Conservation (phyloP, 2,113 vertebrate species). For the Tinamus guttatus region DNA sequence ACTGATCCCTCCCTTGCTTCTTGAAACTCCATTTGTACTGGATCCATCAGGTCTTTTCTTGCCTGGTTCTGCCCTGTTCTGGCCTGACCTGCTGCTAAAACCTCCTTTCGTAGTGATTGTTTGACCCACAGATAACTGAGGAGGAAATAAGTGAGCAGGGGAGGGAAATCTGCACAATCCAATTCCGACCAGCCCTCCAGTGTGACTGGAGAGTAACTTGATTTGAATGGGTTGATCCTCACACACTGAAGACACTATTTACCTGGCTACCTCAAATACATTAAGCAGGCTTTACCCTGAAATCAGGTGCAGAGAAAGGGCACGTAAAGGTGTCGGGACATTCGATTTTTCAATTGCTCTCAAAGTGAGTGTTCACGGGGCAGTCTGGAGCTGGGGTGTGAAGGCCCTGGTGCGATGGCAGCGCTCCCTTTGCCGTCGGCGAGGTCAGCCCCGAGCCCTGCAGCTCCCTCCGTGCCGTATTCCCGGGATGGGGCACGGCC, state of each 20-base stretch:
- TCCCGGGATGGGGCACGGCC: too few relatives aligned
- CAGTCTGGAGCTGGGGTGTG: background rate
- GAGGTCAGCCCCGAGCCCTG: fast-evolving
- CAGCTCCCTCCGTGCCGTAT: background rate
- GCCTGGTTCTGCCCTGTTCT: background rate
- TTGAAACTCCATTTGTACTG: background rate
- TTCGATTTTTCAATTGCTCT: background rate
- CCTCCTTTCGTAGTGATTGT: background rate
- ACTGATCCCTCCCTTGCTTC: fast-evolving
- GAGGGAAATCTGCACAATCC: background rate
- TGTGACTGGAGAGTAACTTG: background rate
- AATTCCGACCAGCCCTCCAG: background rate
- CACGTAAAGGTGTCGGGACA: background rate
- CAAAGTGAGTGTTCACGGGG: background rate
- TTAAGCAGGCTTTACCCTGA: background rate
- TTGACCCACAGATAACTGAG: background rate
- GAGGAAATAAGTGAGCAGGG: background rate
- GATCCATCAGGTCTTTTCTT: background rate
- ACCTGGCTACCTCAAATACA: background rate
- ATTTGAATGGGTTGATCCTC: background rate
- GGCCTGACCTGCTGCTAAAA: background rate
- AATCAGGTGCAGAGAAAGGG: background rate
- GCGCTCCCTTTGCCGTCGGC: fast-evolving
- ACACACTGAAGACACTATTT: background rate
- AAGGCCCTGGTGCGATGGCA: background rate